Evolutionary conservation across 2,113 vertebrate genomes (phyloP).

Genomic region (Barnardius zonarius): DNA sequence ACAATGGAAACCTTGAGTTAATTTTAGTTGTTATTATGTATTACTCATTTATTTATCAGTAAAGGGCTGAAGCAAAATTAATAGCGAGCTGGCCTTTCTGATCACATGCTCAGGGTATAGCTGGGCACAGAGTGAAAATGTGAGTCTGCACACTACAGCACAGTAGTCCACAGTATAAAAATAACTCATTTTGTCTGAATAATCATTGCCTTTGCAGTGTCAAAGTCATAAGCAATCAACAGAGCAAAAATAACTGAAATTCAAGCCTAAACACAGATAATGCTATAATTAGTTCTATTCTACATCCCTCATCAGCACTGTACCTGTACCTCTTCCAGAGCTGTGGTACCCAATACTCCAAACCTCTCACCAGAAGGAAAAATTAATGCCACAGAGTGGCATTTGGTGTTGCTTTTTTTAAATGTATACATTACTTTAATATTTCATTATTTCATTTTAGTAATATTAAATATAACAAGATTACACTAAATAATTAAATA

Average conservation of each 20-base stretch:
- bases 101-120: not conserved
- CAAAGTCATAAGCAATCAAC: not conserved
- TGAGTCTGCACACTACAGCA: accelerated
- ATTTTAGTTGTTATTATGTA: not conserved
- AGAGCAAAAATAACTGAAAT: not conserved
- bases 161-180: not conserved
- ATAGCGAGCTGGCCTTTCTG: not conserved
- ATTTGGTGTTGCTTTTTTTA: not conserved
- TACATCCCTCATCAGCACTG: not conserved
- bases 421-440: accelerated
- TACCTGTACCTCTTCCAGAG: not conserved
- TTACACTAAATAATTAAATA: not conserved
- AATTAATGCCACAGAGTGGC: not conserved
- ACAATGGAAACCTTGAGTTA: not conserved
- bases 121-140: not conserved
- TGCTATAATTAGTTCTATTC: not conserved
- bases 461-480: not conserved
- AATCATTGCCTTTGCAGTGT: not conserved
- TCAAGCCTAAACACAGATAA: not conserved
- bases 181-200: not conserved
- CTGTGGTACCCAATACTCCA: not conserved
- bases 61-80: not conserved
- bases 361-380: not conserved
- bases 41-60: not conserved
- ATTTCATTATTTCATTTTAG: not conserved